Percentiles rank a stretch among this genome's conserved stretches.
phyloP scores from a whole-genome alignment of 2,113 vertebrate species.

The Thunnus thynnus region DNA sequence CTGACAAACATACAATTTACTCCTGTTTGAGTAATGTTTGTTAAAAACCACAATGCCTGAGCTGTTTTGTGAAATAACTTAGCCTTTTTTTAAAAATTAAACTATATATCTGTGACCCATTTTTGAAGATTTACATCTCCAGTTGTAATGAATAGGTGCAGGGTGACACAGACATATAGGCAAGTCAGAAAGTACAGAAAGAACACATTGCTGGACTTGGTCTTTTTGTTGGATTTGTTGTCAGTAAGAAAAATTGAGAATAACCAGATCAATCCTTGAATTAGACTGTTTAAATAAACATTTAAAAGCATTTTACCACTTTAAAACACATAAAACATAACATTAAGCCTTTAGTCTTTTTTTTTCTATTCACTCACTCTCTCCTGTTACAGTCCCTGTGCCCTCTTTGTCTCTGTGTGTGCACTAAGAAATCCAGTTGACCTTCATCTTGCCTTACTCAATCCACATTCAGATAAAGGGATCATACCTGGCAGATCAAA shows the following conservation, averaged over 20 bases:
- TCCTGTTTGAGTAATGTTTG: background rate
- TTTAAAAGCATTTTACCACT: background rate
- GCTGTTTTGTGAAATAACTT: too few species aligned
- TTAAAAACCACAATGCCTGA: too few species aligned
- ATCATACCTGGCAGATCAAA: constrained; percentile 75
- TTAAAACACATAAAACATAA: constrained; percentile 3
- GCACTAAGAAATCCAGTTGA: constrained; percentile 60
- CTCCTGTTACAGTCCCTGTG: background rate
- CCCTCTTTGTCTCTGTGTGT: constrained; percentile 10
- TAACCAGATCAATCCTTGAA: background rate
- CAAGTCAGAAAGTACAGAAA: background rate
- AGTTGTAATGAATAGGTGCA: too few species aligned
- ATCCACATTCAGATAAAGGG: constrained; percentile 80
- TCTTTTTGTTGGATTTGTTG: constrained; percentile 3
- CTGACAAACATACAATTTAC: background rate
- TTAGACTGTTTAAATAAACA: constrained; percentile 17
- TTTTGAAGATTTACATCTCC: too few species aligned
- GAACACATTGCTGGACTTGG: too few species aligned
- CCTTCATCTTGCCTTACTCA: constrained; percentile 77
- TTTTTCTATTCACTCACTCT: constrained; percentile 7
- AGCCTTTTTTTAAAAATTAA: too few species aligned
- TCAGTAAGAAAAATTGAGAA: background rate
- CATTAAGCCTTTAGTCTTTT: background rate
- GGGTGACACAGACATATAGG: too few species aligned
- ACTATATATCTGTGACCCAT: too few species aligned